Base-by-base conservation (phyloP, 2,113 vertebrate species). In the Acanthisitta chloris region DNA sequence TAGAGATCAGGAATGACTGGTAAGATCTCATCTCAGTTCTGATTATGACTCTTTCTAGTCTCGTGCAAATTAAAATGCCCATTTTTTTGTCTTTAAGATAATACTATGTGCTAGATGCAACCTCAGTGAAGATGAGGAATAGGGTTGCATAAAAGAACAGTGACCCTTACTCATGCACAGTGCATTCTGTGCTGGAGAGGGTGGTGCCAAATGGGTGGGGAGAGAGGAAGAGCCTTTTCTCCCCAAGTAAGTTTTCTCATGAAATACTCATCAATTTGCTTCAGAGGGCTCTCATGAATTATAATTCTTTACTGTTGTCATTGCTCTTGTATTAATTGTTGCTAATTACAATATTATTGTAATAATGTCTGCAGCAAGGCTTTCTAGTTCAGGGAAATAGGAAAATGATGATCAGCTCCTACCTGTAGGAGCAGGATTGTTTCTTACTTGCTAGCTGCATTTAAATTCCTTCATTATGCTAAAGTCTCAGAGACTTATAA, bases 81-180 rank as follows among this genome's bases (percentile, higher is more conserved):
- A 3, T 4, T 54, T 81, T 92, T 70, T 62, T 18, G 15, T 66
- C 23, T 84, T 78, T 26, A 34, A 46, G n/a, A 28, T n/a, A 38
- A 58, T 24, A 64, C 5, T 7, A 21, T 12, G 11, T 46, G 13
- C 10, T 46, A 74, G 45, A 18, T 25, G 17, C 6, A 46, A 2
- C 16, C 20, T 58, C 12, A 24, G 11, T 29, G 42, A 58, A 46
- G 33, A 72, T 25, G 42, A 5, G 10, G 12, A 61, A 16, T 1
- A 72, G 12, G 12, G 5, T 7, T 87, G 12, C n/a, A 14, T 2
- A 36, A 64, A 58, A 45, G 11, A 71, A 4, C 9, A 76, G 43
- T 19, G 52, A 69, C 13, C 6, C 7, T 5, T 17, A 15, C 20
- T 36, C 21, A 2, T 14, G 12, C 0, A 2, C 42, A 4, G 0